Evolutionary conservation across 2,113 vertebrate species (phyloP), one percentile per base, ranked within the genome.

Genomic region (Macroglossus sobrinus): DNA sequence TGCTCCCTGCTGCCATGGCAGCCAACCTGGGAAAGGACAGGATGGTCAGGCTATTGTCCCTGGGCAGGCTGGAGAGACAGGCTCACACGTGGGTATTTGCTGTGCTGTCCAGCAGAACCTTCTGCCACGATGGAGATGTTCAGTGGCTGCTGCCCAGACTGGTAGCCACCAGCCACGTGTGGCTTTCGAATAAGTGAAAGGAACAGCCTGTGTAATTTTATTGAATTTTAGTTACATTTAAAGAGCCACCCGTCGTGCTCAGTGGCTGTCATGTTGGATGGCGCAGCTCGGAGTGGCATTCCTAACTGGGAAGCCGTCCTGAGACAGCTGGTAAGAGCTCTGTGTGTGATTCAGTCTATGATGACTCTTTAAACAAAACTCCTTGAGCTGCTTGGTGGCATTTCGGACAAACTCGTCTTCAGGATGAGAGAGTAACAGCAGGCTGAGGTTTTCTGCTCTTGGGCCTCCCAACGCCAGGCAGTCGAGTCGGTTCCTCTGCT

Each of bases 1-100:
- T 43, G 55, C 15, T 19, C 19, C 50, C 64, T 63, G 35, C 43
- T 40, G 7, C 19, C 0, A 2, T 26, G 30, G 33, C 12, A 0
- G 43, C 40, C 6, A 24, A 64, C 72, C 55, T 55, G 19, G 50
- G 45, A 28, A 76, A 63, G 74, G 8, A 19, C 19, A 12, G 35
- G n/a, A 18, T 68, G 30, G 9, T 47, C 26, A 63, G 61, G 30
- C 61, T 8, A 16, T 38, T 59, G 22, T 30, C 38, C 30, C 50
- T 50, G 76, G 28, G n/a, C n/a, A 19, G 33, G 66, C 69, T 40
- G 45, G 21, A 57, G 75, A 45, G 57, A 74, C 4, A 18, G 57
- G 43, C 75, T n/a, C 22, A 24, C 18, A 2, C 8, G 0, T 2
- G 30, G 26, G 15, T 28, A 1, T 64, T 5, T 13, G 61, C 66